These are phyloP conservation scores for Thelaira solivaga DNA, from an alignment of 2,888 invertebrate genomes.

Conservation along the genomic window DNA sequence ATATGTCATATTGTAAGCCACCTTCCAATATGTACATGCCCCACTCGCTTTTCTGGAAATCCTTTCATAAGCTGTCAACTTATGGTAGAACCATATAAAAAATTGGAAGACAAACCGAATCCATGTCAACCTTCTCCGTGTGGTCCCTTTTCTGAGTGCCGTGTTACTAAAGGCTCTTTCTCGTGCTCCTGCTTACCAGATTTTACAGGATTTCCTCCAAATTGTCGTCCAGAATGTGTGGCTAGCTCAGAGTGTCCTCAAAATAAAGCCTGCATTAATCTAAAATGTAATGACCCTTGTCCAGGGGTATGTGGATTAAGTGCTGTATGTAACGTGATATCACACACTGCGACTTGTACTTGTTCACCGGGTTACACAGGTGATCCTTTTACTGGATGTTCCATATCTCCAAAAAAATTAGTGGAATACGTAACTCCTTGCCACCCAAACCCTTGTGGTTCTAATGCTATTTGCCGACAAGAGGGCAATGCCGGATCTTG, in stretches of 20 bases:
- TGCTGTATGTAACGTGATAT: slow-evolving; percentile 80
- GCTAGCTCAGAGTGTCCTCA: slow-evolving; percentile 84
- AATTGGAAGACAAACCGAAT: slow-evolving; percentile 66
- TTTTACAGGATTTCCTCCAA: slow-evolving; percentile 84
- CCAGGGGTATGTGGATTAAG: slow-evolving; percentile 81
- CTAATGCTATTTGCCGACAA: slow-evolving; percentile 83
- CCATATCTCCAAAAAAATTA: slow-evolving; percentile 68
- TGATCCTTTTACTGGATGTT: slow-evolving; percentile 81
- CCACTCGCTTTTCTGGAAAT: slow-evolving; percentile 83
- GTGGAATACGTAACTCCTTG: slow-evolving; percentile 78
- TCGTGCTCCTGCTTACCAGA: slow-evolving; percentile 82
- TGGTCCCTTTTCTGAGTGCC: slow-evolving; percentile 80
- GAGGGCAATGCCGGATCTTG: slow-evolving; percentile 83
- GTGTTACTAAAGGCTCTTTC: slow-evolving; percentile 76
- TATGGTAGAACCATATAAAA: slow-evolving; percentile 74
- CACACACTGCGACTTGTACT: slow-evolving; percentile 80
- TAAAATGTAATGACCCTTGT: slow-evolving; percentile 86
- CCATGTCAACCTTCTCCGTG: slow-evolving; percentile 79
- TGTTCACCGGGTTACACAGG: slow-evolving; percentile 82
- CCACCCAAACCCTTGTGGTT: slow-evolving; percentile 82
- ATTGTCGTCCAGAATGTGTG: slow-evolving; percentile 84
- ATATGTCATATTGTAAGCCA: slow-evolving; percentile 87
- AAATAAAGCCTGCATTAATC: slow-evolving; percentile 83
- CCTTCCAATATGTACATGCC: slow-evolving; percentile 87
- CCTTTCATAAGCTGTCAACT: slow-evolving; percentile 84